phyloP scores from a whole-genome alignment of 2,113 vertebrate species.

The Oriolus oriolus region DNA sequence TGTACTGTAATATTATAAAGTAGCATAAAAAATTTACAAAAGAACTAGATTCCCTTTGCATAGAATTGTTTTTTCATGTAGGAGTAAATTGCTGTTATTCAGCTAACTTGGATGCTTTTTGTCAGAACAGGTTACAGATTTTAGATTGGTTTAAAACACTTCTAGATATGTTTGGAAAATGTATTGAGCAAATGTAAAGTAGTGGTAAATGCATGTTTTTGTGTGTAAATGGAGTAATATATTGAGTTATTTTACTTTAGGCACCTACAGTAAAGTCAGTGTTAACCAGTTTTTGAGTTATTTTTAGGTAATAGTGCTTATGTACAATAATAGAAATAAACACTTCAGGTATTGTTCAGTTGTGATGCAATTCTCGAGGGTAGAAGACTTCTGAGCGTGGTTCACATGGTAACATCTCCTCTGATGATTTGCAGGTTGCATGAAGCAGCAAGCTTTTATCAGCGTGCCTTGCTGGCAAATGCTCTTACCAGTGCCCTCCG shows the following conservation, averaged over 20 bases:
- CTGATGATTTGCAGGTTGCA: conserved; percentile 82
- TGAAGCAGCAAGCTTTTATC: conserved; percentile 95
- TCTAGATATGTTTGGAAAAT: not conserved
- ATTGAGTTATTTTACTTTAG: not conserved
- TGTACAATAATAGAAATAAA: not conserved
- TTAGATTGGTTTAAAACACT: not conserved
- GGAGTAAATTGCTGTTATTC: not conserved
- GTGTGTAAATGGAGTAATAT: not conserved
- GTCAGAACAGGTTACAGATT: not conserved
- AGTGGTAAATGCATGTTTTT: not conserved
- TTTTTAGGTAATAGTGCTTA: not conserved
- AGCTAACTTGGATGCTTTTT: not conserved
- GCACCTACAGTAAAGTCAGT: not conserved
- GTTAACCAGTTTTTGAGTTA: not conserved
- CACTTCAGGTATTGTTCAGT: not conserved
- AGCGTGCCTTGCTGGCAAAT: conserved; percentile 93
- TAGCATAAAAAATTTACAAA: not conserved
- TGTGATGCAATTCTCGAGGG: conserved; percentile 71
- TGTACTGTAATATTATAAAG: conserved; percentile 55
- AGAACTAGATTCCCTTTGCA: not conserved
- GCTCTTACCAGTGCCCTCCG: conserved; percentile 95
- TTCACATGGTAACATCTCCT: conserved; percentile 63
- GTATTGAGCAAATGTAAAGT: not conserved
- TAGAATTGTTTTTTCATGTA: not conserved
- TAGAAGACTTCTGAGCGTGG: conserved; percentile 14